Conservation (phyloP, 2,797 vertebrate species). For the Lutjanus argentimaculatus region DNA sequence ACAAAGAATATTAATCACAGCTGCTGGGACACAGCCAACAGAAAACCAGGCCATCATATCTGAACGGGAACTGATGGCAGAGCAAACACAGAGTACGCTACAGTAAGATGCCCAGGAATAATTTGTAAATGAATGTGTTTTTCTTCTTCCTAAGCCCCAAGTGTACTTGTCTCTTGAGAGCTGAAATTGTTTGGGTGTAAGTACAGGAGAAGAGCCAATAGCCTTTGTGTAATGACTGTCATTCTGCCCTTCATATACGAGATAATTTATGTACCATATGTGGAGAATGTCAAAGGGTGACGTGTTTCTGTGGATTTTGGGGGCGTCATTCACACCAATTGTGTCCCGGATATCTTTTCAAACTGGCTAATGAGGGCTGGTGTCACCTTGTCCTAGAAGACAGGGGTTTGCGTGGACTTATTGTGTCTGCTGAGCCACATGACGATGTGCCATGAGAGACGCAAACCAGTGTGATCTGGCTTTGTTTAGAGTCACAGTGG, state of each 20-base stretch:
- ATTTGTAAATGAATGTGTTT: conserved; percentile 14
- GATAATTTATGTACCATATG: conserved; percentile 6
- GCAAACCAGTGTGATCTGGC: conserved; percentile 53
- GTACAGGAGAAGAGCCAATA: background rate
- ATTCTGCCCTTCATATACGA: background rate
- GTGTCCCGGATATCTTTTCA: conserved; percentile 45
- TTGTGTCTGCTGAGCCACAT: conserved; percentile 44
- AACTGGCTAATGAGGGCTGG: conserved; percentile 44
- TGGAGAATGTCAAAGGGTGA: conserved; percentile 4
- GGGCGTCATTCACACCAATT: conserved; percentile 35
- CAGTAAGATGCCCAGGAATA: conserved; percentile 10
- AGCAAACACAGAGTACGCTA: conserved; percentile 13
- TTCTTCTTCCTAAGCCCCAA: conserved; percentile 4
- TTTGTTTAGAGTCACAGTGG: conserved; percentile 64
- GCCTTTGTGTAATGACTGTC: conserved; percentile 16
- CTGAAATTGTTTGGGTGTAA: conserved; percentile 13
- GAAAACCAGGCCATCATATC: conserved; percentile 47
- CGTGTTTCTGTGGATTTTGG: conserved; percentile 7
- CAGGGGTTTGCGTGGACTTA: conserved; percentile 27
- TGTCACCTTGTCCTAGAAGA: conserved; percentile 69
- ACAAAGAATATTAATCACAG: conserved; percentile 59
- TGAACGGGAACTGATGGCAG: conserved; percentile 9
- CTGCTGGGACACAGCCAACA: conserved; percentile 42
- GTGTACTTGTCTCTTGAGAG: conserved; percentile 4
- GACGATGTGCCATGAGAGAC: conserved; percentile 47